Evolutionary conservation across 2,888 invertebrate genomes (phyloP).

Genomic region (Helobdella robusta): DNA sequence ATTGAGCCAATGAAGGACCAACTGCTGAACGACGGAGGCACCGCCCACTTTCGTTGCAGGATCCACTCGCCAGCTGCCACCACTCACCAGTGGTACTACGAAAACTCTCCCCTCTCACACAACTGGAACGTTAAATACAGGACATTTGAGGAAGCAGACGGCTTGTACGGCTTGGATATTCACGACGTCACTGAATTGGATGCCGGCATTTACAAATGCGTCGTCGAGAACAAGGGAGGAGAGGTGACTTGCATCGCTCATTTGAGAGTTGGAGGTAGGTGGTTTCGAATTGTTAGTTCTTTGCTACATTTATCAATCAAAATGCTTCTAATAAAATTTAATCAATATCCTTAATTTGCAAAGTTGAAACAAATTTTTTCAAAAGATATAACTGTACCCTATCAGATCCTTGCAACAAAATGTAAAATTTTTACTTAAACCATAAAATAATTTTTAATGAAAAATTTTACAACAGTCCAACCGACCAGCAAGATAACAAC

Average conservation of each 20-base stretch:
- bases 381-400: too few species aligned
- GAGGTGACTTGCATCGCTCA: conserved; percentile 65
- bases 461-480: conserved; percentile 6
- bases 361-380: too few species aligned
- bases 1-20: conserved; percentile 74
- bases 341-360: too few species aligned
- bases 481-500: conserved; percentile 7
- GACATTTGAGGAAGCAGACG: conserved; percentile 46
- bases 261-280: conserved; percentile 47
- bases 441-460: neutral
- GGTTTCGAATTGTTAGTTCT: neutral
- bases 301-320: too few species aligned
- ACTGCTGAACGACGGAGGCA: conserved; percentile 80
- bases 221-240: conserved; percentile 70
- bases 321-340: too few species aligned
- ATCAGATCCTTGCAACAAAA: too few species aligned
- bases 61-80: conserved; percentile 34
- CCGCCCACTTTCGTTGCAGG: conserved; percentile 73
- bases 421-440: too few species aligned
- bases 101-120: conserved; percentile 15
- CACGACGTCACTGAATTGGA: conserved; percentile 96
- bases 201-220: conserved; percentile 90
- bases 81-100: conserved; percentile 25
- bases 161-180: conserved; percentile 65
- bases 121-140: conserved; percentile 10